Base-by-base conservation (phyloP, 2,113 vertebrate genomes). In the Terrapene triunguis region DNA sequence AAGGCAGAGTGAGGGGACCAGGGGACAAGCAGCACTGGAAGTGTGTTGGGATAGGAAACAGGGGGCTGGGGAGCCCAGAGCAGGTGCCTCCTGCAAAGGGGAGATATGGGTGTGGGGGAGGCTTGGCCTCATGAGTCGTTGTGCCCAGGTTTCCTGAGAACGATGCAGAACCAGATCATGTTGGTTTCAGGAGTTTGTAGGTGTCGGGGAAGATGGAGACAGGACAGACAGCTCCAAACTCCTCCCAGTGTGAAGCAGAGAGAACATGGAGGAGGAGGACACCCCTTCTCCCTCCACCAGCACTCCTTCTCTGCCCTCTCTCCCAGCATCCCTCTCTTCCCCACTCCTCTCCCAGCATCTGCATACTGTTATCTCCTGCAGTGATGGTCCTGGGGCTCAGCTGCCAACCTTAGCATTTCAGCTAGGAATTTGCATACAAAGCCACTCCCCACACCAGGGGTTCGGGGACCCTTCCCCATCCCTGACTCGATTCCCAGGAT, bases 301-400 rank as follows among this genome's bases (percentile, higher is more conserved):
- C 6, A 0, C 1, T 2, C 6, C 53, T 54, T 7, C 54, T 55
- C 24, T 55, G 24, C 62, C 82, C 27, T 54, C 91, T 54, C 62
- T 81, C 3, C 32, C 59, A 2, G 4, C 6, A 0, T 1, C 2
- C 5, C 57, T 59, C 57, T 59, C 25, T 32, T 17, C 7, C 74
- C 80, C n/a, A 3, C 72, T 53, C 54, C 90, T 51, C 62, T 76
- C 3, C 32, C 53, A 27, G 80, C 87, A 19, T 2, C 94, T 6
- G 0, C 1, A 0, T 24, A 0, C 53, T 2, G 12, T 53, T 84
- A 24, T 48, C 50, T 50, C 55, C 82, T 38, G 0, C 8, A 1
- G 47, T 72, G 50, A 5, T 1, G 1, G 5, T 25, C 85, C 84
- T 19, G 3, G 9, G 0, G 2, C 44, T 4, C 84, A 51, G 14